These are phyloP conservation scores for Taphrorychus bicolor DNA, from an alignment of 2,888 invertebrate genomes.

Conservation along the genomic window DNA sequence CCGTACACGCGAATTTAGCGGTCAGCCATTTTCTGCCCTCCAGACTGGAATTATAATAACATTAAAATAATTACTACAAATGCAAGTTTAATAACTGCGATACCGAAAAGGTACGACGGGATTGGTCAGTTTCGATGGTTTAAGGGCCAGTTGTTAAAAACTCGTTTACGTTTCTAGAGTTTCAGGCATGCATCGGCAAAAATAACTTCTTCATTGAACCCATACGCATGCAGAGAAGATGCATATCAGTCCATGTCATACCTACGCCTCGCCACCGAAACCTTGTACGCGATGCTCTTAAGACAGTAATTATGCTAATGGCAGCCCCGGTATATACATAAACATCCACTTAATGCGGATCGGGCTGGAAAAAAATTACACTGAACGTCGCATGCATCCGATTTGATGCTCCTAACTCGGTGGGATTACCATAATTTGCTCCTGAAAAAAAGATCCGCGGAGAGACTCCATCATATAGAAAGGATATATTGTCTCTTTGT, in stretches of 20 bases:
- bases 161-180: conserved; percentile 14
- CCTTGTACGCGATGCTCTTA: conserved; percentile 1
- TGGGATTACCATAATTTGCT: conserved; percentile 16
- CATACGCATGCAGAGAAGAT: neutral
- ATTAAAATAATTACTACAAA: conserved; percentile 34
- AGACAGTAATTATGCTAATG: conserved; percentile 56
- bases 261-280: conserved; percentile 10
- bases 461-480: too few relatives aligned
- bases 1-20: conserved; percentile 17
- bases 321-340: conserved; percentile 54
- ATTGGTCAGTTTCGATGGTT: conserved; percentile 11
- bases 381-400: conserved; percentile 49
- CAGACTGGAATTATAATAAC: conserved; percentile 28
- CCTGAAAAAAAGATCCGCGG: conserved; percentile 7
- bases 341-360: conserved; percentile 59
- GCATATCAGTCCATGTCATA: conserved; percentile 8
- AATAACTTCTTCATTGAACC: neutral
- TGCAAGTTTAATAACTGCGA: conserved; percentile 34
- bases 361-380: conserved; percentile 51
- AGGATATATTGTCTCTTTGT: too few relatives aligned
- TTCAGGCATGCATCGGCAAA: neutral
- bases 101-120: conserved; percentile 13
- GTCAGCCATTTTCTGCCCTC: conserved; percentile 17
- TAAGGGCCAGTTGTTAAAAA: conserved; percentile 21
- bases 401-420: conserved; percentile 43